Evolutionary conservation across 2,113 vertebrate genomes (phyloP).

Genomic region (Pseudolaguvia tuberculata): DNA sequence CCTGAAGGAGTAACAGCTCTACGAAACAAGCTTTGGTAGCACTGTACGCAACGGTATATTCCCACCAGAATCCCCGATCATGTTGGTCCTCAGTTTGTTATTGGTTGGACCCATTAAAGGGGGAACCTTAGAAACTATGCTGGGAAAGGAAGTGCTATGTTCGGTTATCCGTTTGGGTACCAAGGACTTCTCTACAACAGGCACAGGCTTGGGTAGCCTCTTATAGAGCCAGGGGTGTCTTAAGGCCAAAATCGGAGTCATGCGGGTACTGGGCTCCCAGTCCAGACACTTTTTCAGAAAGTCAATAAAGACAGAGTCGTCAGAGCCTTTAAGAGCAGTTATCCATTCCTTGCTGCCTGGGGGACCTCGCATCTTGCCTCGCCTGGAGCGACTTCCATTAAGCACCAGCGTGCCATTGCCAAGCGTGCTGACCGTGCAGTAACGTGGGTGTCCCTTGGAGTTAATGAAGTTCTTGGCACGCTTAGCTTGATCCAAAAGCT

Average conservation of each 20-base stretch:
- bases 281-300: conserved; percentile 95
- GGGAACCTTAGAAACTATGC: conserved; percentile 78
- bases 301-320: conserved; percentile 87
- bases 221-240: conserved; percentile 92
- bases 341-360: conserved; percentile 90
- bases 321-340: conserved; percentile 85
- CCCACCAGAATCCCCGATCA: conserved; percentile 77
- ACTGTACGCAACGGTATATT: conserved; percentile 86
- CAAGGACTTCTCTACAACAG: conserved; percentile 70
- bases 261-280: conserved; percentile 86
- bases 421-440: conserved; percentile 82
- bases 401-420: conserved; percentile 81
- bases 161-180: conserved; percentile 73
- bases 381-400: conserved; percentile 80
- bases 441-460: conserved; percentile 94
- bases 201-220: conserved; percentile 73
- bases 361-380: conserved; percentile 87
- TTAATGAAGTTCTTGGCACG: conserved; percentile 95
- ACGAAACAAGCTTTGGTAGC: conserved; percentile 92
- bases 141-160: conserved; percentile 81
- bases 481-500: conserved; percentile 90
- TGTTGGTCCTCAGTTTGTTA: conserved; percentile 85
- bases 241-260: conserved; percentile 88
- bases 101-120: conserved; percentile 70
- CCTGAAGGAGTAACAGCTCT: conserved; percentile 66